Base-by-base conservation (phyloP, 2,888 invertebrate genomes). In the Ophioninae sp. region DNA sequence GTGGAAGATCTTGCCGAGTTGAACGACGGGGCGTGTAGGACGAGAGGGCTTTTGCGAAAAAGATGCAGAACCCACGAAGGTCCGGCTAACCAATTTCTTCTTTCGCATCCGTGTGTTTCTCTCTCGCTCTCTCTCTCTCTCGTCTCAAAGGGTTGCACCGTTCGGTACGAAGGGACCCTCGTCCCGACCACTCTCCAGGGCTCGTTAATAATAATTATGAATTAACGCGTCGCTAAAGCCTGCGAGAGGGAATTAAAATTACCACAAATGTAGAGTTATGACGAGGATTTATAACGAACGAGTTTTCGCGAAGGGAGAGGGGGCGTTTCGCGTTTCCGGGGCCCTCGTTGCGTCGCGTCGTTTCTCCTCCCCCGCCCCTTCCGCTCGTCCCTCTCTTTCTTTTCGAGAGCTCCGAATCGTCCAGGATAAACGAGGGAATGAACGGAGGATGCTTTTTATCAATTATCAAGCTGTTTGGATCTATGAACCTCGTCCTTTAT, bases 201-300 rank as follows among this genome's bases (percentile, higher is more conserved):
- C 90, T 91, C 91, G 90, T 92, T 92, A 92, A 92, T 92, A 92
- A 91, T 91, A 91, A 92, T 92, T 90, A 91, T 88, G 89, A 90
- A 92, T 92, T 91, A 92, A 91, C 89, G 88, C 88, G 86, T 88
- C 87, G 86, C 87, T 88, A 90, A 90, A 90, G 87, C 89, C 89
- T 76, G 82, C 87, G 79, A 74, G 88, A 76, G 88, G 88, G 91
- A 90, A 91, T 91, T 91, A 90, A 92, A 92, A 92, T 91, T 89
- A 89, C 88, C 89, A 88, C 89, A 91, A 91, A 91, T 88, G 87
- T 90, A 88, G 89, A 91, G 89, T 90, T 91, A 91, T 87, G 91
- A 90, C 88, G 90, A 89, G 91, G 89, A 92, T 91, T 92, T 91
- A 91, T 89, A 87, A 87, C 88, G 85, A 79, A 74, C 81, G 77